Conservation (phyloP, 1,140 invertebrate species). For the Microvelia longipes region DNA sequence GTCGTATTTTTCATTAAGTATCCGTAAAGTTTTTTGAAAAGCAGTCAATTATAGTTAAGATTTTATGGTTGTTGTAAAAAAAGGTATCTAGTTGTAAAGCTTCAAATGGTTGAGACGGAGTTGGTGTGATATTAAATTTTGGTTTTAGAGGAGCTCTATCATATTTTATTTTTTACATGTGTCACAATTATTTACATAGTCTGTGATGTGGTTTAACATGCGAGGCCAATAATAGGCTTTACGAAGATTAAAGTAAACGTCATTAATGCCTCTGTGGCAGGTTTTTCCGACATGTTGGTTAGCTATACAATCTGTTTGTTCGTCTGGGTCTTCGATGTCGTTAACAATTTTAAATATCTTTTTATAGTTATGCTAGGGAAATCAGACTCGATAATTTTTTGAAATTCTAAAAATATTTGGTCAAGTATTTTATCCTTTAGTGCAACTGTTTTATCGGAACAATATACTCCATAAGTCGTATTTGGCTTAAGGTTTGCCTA, state of each 20-base stretch:
- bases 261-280: constrained; percentile 3
- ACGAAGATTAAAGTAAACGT: constrained; percentile 1
- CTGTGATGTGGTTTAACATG: neutral
- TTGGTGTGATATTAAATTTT: neutral
- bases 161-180: constrained; percentile 6
- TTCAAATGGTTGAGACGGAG: neutral
- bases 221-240: constrained; percentile 3
- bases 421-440: constrained; percentile 4
- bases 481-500: constrained; percentile 2
- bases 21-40: constrained; percentile 4
- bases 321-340: neutral
- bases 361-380: neutral
- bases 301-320: neutral
- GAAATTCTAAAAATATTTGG: neutral
- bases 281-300: constrained; percentile 6
- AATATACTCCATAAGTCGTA: constrained; percentile 8
- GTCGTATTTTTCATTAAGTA: neutral
- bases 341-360: neutral
- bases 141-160: constrained; percentile 3
- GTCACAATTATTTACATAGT: constrained; percentile 5
- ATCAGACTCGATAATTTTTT: neutral
- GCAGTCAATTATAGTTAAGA: constrained; percentile 3
- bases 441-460: neutral
- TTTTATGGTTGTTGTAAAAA: neutral
- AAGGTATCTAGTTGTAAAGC: neutral